Percentiles rank a stretch among this genome's conserved stretches.
Evolutionary conservation across 1,140 invertebrate genomes (phyloP).

Genomic region (Halesus radiatus): DNA sequence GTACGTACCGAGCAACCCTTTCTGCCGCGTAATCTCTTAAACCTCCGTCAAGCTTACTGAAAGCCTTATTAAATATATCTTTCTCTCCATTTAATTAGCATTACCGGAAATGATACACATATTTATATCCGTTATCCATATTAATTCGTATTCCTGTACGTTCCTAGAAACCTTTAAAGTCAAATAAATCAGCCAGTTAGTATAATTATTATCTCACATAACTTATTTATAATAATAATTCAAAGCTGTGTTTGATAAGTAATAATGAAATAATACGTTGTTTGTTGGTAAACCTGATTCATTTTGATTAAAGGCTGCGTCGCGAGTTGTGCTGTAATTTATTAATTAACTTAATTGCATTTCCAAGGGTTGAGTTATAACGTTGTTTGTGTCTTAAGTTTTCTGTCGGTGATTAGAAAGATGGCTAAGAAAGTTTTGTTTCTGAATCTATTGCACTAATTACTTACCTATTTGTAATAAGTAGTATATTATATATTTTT

Average conservation of each 20-base stretch:
- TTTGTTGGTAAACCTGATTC: constrained; percentile 5
- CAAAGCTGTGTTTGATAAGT: too few species aligned
- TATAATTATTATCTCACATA: too few species aligned
- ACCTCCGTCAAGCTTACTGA: constrained; percentile 33
- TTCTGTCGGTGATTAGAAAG: constrained; percentile 20
- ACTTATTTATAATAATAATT: too few species aligned
- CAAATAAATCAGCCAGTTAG: too few species aligned
- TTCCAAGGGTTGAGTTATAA: constrained; percentile 59
- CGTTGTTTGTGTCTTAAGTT: constrained; percentile 34
- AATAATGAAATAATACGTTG: background rate
- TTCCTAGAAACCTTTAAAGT: too few species aligned
- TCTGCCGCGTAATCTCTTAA: constrained; percentile 34
- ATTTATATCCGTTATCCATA: too few species aligned
- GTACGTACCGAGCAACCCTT: constrained; percentile 45
- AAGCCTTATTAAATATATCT: constrained; percentile 39
- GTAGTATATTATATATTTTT: too few species aligned
- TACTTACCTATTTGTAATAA: background rate
- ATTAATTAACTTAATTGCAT: constrained; percentile 72
- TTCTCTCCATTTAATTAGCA: constrained; percentile 2
- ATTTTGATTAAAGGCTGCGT: constrained; percentile 13
- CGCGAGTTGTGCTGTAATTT: constrained; percentile 60
- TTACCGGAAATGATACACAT: background rate
- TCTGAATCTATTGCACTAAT: background rate
- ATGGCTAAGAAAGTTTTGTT: constrained; percentile 16
- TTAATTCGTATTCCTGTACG: too few species aligned